Percentiles rank a stretch among this genome's conserved stretches.
Conservation (phyloP, 2,797 vertebrate genomes). For the Cyprinodon diabolis region DNA sequence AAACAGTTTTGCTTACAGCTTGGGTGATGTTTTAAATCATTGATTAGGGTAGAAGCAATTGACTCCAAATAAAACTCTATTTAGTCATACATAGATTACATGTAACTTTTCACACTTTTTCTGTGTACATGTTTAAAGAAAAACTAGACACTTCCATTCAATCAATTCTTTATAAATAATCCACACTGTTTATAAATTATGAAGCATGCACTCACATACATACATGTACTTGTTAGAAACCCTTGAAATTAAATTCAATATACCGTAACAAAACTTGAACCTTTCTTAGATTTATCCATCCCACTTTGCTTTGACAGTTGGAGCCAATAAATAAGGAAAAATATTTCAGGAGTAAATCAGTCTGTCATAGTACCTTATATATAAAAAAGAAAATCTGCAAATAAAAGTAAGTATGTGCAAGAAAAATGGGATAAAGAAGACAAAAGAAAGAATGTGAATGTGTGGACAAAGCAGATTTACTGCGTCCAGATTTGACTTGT, state of each 20-base stretch:
- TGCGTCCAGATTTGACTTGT: too few species aligned
- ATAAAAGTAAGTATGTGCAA: too few species aligned
- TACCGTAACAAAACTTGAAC: neutral
- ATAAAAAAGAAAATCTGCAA: too few species aligned
- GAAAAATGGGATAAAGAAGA: too few species aligned
- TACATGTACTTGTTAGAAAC: neutral
- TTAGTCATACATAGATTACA: neutral
- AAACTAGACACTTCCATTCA: neutral
- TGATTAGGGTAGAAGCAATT: neutral
- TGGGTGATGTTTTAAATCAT: neutral
- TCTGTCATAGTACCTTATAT: neutral
- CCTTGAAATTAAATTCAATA: slow-evolving; percentile 1
- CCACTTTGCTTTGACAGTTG: neutral
- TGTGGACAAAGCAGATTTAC: too few species aligned
- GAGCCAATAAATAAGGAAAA: neutral
- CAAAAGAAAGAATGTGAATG: too few species aligned
- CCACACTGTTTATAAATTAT: slow-evolving; percentile 2
- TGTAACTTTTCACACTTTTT: neutral
- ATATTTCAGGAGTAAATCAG: neutral
- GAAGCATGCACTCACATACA: neutral
- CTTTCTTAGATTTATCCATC: neutral
- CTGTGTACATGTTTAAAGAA: neutral
- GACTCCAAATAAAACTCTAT: neutral
- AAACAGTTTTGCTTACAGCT: neutral
- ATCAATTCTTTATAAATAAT: neutral